These are phyloP conservation scores for Catocala sponsa DNA, from an alignment of 2,888 invertebrate genomes.

Conservation along the genomic window DNA sequence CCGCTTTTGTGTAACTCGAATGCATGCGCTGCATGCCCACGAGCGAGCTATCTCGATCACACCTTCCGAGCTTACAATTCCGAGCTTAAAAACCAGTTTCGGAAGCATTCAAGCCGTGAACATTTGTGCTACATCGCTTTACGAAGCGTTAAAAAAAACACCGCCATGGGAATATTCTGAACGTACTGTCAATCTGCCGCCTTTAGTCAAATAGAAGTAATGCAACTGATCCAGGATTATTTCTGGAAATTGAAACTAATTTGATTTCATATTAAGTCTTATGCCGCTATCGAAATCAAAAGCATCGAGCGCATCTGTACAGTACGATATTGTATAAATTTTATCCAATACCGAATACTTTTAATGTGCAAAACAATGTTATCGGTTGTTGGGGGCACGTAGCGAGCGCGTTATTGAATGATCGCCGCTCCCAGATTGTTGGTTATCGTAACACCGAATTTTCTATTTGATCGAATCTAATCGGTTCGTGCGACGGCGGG, in stretches of 20 bases:
- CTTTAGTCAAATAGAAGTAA: conserved; percentile 54
- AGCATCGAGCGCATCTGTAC: not conserved
- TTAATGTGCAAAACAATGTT: conserved; percentile 39
- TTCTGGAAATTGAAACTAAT: conserved; percentile 20
- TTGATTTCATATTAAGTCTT: conserved; percentile 9
- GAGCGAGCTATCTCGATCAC: conserved; percentile 60
- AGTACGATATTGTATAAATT: conserved; percentile 2
- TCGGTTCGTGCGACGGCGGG: conserved; percentile 52
- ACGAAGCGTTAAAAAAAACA: conserved; percentile 57
- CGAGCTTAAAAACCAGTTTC: conserved; percentile 43
- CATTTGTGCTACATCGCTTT: conserved; percentile 55
- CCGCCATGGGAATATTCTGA: conserved; percentile 47
- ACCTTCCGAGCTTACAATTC: conserved; percentile 58
- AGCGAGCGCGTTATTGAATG: conserved; percentile 63
- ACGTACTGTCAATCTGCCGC: conserved; percentile 57
- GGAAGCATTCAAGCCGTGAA: conserved; percentile 41
- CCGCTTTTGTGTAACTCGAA: conserved; percentile 65
- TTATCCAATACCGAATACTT: conserved; percentile 10
- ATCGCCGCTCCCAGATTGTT: conserved; percentile 65
- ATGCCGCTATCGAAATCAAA: conserved; percentile 19
- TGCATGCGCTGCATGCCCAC: conserved; percentile 64
- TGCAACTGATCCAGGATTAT: conserved; percentile 39
- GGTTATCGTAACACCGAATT: conserved; percentile 70
- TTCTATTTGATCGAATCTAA: conserved; percentile 79
- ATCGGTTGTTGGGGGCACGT: conserved; percentile 35